Conservation (phyloP, 2,888 invertebrate species). For the Tetramorium bicarinatum region DNA sequence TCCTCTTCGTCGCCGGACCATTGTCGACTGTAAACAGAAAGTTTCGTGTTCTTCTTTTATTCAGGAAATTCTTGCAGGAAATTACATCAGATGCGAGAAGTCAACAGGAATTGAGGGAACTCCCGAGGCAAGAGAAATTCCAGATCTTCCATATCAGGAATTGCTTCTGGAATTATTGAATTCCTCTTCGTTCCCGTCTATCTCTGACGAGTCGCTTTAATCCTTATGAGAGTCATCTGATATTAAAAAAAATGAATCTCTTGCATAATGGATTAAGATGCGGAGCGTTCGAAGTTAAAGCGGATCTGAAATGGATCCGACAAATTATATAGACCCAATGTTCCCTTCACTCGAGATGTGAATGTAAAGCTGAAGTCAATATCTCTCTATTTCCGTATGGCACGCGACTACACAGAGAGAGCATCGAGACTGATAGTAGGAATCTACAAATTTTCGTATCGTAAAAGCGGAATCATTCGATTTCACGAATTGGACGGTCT, state of each 20-base stretch:
- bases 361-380: conserved; percentile 23
- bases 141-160: background rate
- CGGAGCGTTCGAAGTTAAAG: conserved; percentile 9
- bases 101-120: background rate
- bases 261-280: conserved; percentile 7
- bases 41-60: background rate
- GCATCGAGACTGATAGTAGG: background rate
- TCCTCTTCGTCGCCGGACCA: conserved; percentile 83
- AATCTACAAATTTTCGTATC: background rate
- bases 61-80: background rate
- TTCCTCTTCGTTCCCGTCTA: background rate
- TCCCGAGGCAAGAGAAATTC: background rate
- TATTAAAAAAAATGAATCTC: conserved; percentile 5
- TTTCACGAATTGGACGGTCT: background rate
- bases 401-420: background rate
- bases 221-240: background rate
- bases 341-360: background rate
- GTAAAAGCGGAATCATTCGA: background rate
- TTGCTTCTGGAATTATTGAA: conserved; percentile 26
- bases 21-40: conserved; percentile 73
- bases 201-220: conserved; percentile 14
- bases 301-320: conserved; percentile 17
- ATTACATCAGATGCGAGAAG: background rate
- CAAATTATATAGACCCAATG: conserved; percentile 3
- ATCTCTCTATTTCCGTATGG: background rate